Base-by-base conservation (phyloP, 2,888 invertebrate genomes). In the Pantelozetes paolii region DNA sequence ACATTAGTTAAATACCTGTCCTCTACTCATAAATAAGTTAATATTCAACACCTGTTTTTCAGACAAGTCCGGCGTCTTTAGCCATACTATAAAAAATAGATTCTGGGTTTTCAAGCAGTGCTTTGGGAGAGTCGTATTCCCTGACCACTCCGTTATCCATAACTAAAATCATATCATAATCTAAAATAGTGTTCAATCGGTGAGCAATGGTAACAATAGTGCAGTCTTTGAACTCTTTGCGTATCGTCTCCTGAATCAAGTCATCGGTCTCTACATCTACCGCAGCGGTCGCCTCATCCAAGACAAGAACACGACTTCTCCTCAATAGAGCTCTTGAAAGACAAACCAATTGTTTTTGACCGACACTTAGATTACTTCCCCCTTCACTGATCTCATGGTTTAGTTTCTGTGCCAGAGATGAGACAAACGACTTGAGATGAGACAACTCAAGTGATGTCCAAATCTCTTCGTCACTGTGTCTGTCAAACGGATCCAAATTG, bases 361-460 rank as follows among this genome's bases (percentile, higher is more conserved):
- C 75, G 23, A 71, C 74, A 77, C 83, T 84, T 76, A 72, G 80
- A 77, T 85, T 85, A 74, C 83, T 82, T 42, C 85, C 85, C n/a
- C 84, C 84, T 77, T 85, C 85, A 2, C 82, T 81, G 72, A 95
- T 88, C 83, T 90, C 90, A 82, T 95, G 91, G 76, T 88, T 86
- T 73, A 36, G 32, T 23, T n/a, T 75, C 30, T 67, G 73, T 42
- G 32, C n/a, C 18, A 74, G 64, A 3, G 54, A 40, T 23, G 48
- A 2, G 2, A 42, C 64, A 40, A 74, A 64, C 0, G 28, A 70
- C 30, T 77, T 78, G 20, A 79, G 74, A 72, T 78, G 78, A 15
- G 78, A 75, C 40, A 75, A 72, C 50, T 78, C 78, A 18, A 79
- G 72, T 11, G 79, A 77, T 20, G 71, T 71, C 78, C 78, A 78